Base-by-base conservation (phyloP, 2,113 vertebrate genomes). In the Hyperopisus bebe region DNA sequence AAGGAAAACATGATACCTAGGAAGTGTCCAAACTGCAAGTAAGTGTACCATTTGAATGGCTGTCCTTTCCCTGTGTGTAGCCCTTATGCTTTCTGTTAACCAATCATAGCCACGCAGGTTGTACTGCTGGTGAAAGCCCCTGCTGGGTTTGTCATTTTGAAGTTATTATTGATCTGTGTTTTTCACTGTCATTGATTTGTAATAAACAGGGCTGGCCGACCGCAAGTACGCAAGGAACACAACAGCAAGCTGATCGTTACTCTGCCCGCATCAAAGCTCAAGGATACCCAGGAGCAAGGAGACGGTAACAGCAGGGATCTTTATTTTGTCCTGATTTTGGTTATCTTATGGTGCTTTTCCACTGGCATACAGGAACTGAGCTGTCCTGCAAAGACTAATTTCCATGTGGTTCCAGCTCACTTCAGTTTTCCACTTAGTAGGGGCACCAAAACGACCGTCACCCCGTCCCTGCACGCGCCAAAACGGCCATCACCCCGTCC, bases 221-320 rank as follows among this genome's bases (percentile, higher is more conserved):
- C 96, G 0, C 27, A 94, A 0, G 91, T 99, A 46, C 95, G 98
- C 1, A 97, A 96, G 90, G 98, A 99, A 89, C 97, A 99, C 91
- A 99, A 99, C 94, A 97, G 97, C 92, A 99, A 99, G 83, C 93
- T 99, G 91, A 99, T 97, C 1, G 88, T 99, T 55, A 97, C 95
- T 0, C 94, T 96, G n/a, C 95, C 96, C 0, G 53, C 93, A 0
- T 82, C 93, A 74, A 92, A 89, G 1, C 80, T 90, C 86, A 94
- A 1, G 48, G 11, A 9, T 3, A 2, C 39, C 2, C 0, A 0
- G 89, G 58, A 92, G 46, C 51, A 95, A 31, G 89, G 91, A 46
- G 91, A 91, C 84, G 48, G 85, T 89, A 44, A 9, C 7, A 15
- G 90, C 3, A 15, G 88, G 51, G 31, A 44, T 39, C 39, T 10